Conservation (phyloP, 2,888 invertebrate species). For the Dorcus parallelipipedus region DNA sequence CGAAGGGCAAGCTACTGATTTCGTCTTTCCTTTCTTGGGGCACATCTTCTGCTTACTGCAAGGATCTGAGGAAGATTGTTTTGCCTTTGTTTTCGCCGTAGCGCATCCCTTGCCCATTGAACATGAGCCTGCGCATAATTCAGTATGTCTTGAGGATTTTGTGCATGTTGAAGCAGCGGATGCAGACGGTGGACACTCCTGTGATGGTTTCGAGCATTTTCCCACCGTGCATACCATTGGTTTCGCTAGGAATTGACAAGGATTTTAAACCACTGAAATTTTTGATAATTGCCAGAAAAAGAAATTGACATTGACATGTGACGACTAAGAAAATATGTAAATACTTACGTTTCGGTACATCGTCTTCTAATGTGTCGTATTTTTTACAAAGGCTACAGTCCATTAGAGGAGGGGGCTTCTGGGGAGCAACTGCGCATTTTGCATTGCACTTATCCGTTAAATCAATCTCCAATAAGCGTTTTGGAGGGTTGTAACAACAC, state of each 20-base stretch:
- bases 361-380: constrained; percentile 5
- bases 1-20: no score
- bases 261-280: neutral
- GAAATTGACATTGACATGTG: neutral
- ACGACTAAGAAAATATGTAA: neutral
- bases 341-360: constrained; percentile 11
- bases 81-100: no score
- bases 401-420: neutral
- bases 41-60: no score
- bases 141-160: no score
- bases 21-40: no score
- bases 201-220: neutral
- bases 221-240: neutral
- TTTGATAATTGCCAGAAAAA: neutral
- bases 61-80: no score
- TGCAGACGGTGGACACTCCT: no score
- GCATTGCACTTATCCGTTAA: neutral
- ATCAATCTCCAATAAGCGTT: neutral
- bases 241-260: neutral
- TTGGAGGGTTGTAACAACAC: neutral
- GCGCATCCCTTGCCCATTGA: no score
- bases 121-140: no score
- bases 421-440: neutral
- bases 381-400: constrained; percentile 13
- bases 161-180: no score